Percentiles rank a stretch among this genome's conserved stretches.
Evolutionary conservation across 2,113 vertebrate species (phyloP).

Genomic region (Spheniscus mendiculus): DNA sequence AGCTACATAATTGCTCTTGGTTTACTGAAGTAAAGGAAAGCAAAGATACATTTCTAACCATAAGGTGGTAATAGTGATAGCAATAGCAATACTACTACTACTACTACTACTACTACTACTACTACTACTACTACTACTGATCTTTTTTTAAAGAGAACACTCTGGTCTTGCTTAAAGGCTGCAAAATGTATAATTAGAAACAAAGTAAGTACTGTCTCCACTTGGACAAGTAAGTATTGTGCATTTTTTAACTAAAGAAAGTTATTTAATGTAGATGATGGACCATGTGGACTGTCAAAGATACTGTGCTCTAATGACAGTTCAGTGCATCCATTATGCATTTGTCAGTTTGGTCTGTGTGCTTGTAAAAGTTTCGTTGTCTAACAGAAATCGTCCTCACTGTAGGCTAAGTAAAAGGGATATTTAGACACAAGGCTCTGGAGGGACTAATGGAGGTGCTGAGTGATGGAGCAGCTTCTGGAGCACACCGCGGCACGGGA

Average conservation of each 20-base stretch:
- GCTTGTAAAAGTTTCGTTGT: slow-evolving; percentile 25
- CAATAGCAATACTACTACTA: no score
- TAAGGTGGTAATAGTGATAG: not conserved
- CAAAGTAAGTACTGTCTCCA: not conserved
- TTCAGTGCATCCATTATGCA: slow-evolving; percentile 12
- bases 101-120: no score
- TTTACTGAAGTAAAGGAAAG: slow-evolving; percentile 62
- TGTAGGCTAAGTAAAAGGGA: not conserved
- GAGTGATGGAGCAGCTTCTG: not conserved
- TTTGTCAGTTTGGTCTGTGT: slow-evolving; percentile 40
- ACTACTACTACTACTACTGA: no score
- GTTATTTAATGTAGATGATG: slow-evolving; percentile 38
- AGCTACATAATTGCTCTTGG: slow-evolving; percentile 55
- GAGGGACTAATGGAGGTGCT: not conserved
- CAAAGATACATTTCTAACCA: slow-evolving; percentile 52
- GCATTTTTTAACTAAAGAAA: slow-evolving; percentile 43
- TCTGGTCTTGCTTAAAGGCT: slow-evolving; percentile 33
- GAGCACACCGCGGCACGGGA: rapidly evolving
- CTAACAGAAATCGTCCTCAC: not conserved
- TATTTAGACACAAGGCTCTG: not conserved
- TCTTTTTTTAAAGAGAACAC: not conserved
- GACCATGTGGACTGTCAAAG: slow-evolving; percentile 14
- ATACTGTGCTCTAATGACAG: not conserved
- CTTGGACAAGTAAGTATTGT: not conserved
- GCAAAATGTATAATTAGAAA: slow-evolving; percentile 20